Percentiles rank a stretch among this genome's conserved stretches.
phyloP scores from a whole-genome alignment of 2,113 vertebrate species.

The pig (Sus scrofa) region DNA sequence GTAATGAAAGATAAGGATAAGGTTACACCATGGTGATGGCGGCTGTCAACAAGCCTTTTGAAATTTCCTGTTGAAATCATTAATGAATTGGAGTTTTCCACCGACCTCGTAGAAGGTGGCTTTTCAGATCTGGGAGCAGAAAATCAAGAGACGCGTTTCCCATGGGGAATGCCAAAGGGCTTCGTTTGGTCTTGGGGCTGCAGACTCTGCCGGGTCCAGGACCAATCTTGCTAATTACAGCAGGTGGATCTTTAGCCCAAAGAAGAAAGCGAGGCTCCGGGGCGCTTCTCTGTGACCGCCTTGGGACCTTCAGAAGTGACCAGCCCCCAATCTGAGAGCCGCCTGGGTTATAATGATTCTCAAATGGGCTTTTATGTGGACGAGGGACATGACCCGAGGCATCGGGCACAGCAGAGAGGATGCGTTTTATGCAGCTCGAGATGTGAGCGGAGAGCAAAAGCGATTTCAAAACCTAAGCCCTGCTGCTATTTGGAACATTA shows the following conservation, averaged over 20 bases:
- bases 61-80: constrained; percentile 67
- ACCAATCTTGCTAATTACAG: constrained; percentile 68
- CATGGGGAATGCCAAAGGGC: neutral
- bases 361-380: constrained; percentile 66
- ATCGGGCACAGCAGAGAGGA: constrained; percentile 46
- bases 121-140: constrained; percentile 62
- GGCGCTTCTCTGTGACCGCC: constrained; percentile 11
- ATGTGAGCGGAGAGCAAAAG: constrained; percentile 72
- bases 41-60: constrained; percentile 68
- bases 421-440: constrained; percentile 58
- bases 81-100: constrained; percentile 81
- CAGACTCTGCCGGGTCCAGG: neutral
- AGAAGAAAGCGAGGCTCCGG: constrained; percentile 43
- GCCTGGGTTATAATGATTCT: constrained; percentile 77
- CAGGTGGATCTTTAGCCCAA: constrained; percentile 74
- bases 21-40: constrained; percentile 35
- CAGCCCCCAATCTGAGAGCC: neutral
- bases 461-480: constrained; percentile 3
- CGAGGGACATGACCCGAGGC: constrained; percentile 49
- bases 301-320: constrained; percentile 44
- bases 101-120: constrained; percentile 54
- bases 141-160: constrained; percentile 65
- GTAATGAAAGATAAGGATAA: constrained; percentile 74
- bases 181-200: constrained; percentile 17
- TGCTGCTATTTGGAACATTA: neutral